Evolutionary conservation across 2,797 vertebrate species (phyloP).

Genomic region (Enteromius mattozi): DNA sequence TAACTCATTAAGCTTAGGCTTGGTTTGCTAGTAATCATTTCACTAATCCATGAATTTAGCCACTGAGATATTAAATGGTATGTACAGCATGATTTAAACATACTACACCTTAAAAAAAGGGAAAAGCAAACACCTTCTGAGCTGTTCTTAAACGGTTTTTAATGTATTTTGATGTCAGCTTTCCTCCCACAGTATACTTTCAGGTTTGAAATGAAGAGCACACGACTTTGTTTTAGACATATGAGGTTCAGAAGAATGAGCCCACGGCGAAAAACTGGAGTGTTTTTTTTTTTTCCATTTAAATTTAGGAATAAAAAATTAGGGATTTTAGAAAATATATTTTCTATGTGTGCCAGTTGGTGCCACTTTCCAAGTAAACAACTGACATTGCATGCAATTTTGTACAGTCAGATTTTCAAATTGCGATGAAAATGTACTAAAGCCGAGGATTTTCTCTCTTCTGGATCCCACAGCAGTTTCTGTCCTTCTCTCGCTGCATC

Average conservation of each 20-base stretch:
- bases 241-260: neutral
- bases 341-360: too few relatives aligned
- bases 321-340: neutral
- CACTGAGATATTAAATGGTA: neutral
- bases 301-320: neutral
- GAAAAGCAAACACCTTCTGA: neutral
- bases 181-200: neutral
- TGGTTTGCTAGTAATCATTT: conserved; percentile 7
- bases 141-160: neutral
- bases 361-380: neutral
- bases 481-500: conserved; percentile 48
- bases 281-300: neutral
- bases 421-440: neutral
- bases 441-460: neutral
- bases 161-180: neutral
- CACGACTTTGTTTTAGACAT: neutral
- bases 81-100: neutral
- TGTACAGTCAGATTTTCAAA: neutral
- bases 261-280: neutral
- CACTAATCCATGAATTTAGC: conserved; percentile 38
- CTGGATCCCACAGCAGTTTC: neutral
- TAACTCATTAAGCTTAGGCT: conserved; percentile 32
- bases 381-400: neutral
- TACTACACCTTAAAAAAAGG: neutral
- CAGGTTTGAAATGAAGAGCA: neutral